Evolutionary conservation across 2,888 invertebrate species (phyloP).

Genomic region (Pemphredon lugubris): DNA sequence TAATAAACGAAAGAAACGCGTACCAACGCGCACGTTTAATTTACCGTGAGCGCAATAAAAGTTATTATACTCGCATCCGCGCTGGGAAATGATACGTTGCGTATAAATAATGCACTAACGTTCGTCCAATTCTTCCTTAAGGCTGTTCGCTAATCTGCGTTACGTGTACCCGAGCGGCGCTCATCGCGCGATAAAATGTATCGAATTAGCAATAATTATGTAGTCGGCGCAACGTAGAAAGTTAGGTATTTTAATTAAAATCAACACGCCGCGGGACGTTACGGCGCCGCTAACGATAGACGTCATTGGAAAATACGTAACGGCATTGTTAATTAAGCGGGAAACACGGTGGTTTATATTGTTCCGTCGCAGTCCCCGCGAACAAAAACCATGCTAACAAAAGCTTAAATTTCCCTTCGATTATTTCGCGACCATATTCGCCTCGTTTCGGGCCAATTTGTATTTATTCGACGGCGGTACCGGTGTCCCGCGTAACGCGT

Average conservation of each 20-base stretch:
- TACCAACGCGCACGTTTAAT: not conserved
- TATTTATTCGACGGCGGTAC: slow-evolving; percentile 12
- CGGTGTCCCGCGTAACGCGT: too few species aligned
- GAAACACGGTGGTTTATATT: slow-evolving; percentile 21
- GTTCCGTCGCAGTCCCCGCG: not conserved
- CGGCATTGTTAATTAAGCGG: slow-evolving; percentile 30
- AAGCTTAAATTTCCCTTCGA: slow-evolving; percentile 5
- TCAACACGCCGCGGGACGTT: slow-evolving; percentile 18
- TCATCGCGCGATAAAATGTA: not conserved
- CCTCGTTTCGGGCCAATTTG: slow-evolving; percentile 25
- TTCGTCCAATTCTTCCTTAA: too few species aligned
- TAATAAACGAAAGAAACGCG: not conserved
- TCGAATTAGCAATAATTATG: slow-evolving; percentile 31
- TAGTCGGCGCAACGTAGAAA: slow-evolving; percentile 13
- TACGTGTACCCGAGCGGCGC: too few species aligned
- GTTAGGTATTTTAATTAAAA: slow-evolving; percentile 37
- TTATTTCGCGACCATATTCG: slow-evolving; percentile 17
- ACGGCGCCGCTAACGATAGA: slow-evolving; percentile 15
- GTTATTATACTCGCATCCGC: not conserved
- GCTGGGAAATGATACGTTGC: too few species aligned
- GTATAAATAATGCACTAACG: too few species aligned
- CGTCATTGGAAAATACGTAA: slow-evolving; percentile 25
- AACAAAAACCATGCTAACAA: slow-evolving; percentile 13
- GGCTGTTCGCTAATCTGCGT: too few species aligned
- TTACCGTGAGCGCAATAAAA: too few species aligned